Percentiles rank a stretch among this genome's conserved stretches.
These are phyloP conservation scores for Tupaia tana DNA, from an alignment of 2,113 vertebrate genomes.

Conservation along the genomic window DNA sequence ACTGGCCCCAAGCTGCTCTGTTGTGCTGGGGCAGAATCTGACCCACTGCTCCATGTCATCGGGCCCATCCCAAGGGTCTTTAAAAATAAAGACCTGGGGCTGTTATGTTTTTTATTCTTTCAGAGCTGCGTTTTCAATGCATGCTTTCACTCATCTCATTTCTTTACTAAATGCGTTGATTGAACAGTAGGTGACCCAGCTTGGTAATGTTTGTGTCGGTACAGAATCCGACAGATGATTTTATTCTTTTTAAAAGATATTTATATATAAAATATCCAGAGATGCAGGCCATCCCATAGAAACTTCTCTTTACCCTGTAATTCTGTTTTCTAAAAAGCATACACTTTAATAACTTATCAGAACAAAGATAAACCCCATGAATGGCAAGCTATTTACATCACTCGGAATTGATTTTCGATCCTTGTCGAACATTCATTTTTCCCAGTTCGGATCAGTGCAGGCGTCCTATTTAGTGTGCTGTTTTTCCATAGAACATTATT, in stretches of 20 bases:
- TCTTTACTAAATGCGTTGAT: conserved; percentile 64
- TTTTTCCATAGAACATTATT: neutral
- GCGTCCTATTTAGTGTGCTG: conserved; percentile 5
- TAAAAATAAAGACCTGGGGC: conserved; percentile 48
- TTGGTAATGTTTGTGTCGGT: conserved; percentile 70
- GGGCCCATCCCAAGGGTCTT: neutral
- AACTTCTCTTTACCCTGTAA: conserved; percentile 44
- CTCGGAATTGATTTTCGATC: conserved; percentile 59
- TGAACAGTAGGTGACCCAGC: conserved; percentile 60
- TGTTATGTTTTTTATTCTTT: conserved; percentile 35
- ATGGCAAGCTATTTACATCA: conserved; percentile 59
- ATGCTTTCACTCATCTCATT: conserved; percentile 59
- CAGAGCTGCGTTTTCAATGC: neutral
- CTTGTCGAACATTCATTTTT: conserved; percentile 53
- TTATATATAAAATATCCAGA: neutral
- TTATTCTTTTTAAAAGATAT: conserved; percentile 35
- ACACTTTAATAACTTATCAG: conserved; percentile 64
- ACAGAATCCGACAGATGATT: conserved; percentile 46
- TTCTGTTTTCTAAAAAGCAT: conserved; percentile 64
- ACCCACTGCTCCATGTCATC: neutral
- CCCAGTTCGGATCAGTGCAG: neutral
- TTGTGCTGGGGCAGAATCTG: neutral
- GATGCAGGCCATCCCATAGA: conserved; percentile 46
- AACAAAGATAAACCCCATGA: conserved; percentile 64
- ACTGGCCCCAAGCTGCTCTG: neutral